Conservation (phyloP, 2,888 invertebrate genomes). For the Helicoverpa assulta region DNA sequence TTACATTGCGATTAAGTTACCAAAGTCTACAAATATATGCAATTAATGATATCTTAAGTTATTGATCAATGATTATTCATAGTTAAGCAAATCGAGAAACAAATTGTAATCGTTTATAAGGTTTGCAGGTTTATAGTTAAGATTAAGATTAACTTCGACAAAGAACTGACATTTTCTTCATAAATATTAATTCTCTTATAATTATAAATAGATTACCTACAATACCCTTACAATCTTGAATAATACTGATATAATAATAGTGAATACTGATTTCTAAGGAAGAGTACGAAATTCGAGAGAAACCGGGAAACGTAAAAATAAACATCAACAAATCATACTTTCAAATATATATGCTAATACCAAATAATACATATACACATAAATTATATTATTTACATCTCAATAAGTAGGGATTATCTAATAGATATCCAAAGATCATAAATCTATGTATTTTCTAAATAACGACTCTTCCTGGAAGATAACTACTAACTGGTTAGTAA, state of each 20-base stretch:
- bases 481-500: constrained; percentile 12
- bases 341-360: not conserved
- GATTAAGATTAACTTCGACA: constrained; percentile 18
- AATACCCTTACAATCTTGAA: not conserved
- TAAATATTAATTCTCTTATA: constrained; percentile 15
- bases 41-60: constrained; percentile 9
- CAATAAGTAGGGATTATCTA: constrained; percentile 15
- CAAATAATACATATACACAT: not conserved
- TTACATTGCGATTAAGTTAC: too few species aligned
- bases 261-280: too few species aligned
- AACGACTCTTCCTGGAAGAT: constrained; percentile 37
- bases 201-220: not conserved
- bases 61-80: constrained; percentile 40
- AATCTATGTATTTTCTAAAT: constrained; percentile 23
- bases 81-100: constrained; percentile 38
- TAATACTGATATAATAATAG: not conserved
- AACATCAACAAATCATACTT: not conserved
- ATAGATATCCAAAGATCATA: constrained; percentile 24
- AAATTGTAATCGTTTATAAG: constrained; percentile 35
- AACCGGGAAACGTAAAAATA: too few species aligned
- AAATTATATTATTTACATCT: not conserved
- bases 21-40: not conserved
- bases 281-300: too few species aligned
- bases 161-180: constrained; percentile 7
- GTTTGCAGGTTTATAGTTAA: constrained; percentile 26